These are phyloP conservation scores for Gila orcuttii DNA, from an alignment of 2,113 vertebrate genomes.

Conservation along the genomic window DNA sequence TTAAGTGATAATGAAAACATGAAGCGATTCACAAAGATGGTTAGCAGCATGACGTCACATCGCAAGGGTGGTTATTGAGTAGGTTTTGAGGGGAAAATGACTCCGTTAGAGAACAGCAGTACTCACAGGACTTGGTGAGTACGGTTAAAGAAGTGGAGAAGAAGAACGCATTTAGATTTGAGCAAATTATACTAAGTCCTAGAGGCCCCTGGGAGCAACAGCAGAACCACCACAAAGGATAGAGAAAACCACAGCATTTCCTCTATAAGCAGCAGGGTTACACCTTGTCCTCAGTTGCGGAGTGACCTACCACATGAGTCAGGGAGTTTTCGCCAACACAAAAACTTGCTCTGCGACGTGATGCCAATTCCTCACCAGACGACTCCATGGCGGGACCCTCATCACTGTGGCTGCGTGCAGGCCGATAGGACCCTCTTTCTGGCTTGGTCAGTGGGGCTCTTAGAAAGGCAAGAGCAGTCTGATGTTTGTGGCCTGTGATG, in stretches of 20 bases:
- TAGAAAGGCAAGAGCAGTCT: slow-evolving; percentile 50
- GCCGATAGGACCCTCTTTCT: slow-evolving; percentile 41
- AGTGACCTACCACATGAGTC: slow-evolving; percentile 66
- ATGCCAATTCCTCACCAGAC: slow-evolving; percentile 31
- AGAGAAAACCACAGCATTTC: not conserved
- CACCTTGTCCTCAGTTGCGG: slow-evolving; percentile 1
- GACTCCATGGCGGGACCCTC: slow-evolving; percentile 22
- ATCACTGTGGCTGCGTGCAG: slow-evolving; percentile 42
- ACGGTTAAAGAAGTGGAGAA: not conserved
- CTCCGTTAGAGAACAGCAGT: slow-evolving; percentile 15
- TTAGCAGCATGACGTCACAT: not conserved
- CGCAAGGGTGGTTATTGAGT: not conserved
- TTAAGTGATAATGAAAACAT: slow-evolving; percentile 9
- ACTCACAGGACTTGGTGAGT: not conserved
- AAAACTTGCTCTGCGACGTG: slow-evolving; percentile 22
- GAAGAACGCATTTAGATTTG: not conserved
- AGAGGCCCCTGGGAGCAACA: slow-evolving; percentile 25
- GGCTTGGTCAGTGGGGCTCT: slow-evolving; percentile 34
- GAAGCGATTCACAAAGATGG: not conserved
- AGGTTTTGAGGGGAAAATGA: not conserved
- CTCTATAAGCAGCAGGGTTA: not conserved
- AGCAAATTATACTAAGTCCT: not conserved
- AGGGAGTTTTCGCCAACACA: slow-evolving; percentile 16
- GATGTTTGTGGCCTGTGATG: slow-evolving; percentile 68
- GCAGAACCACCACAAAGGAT: not conserved